Conservation (phyloP, 1,140 invertebrate genomes). For the Apocrypta bakeri region DNA sequence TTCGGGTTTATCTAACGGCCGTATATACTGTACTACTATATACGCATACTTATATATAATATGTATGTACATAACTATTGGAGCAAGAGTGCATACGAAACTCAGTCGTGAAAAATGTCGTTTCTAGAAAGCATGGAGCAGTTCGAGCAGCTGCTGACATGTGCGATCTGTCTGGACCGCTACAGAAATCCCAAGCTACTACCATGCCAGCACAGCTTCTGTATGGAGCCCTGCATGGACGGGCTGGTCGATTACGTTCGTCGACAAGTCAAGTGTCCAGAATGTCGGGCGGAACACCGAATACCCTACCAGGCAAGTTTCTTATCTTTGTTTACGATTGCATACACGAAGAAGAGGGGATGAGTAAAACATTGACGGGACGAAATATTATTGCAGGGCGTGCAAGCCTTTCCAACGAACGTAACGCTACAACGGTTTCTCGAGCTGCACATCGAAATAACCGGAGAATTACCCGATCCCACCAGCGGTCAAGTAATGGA, state of each 20-base stretch:
- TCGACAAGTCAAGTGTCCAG: conserved; percentile 98
- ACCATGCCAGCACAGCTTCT: conserved; percentile 99
- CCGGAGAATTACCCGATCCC: conserved; percentile 91
- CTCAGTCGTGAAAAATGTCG: not conserved
- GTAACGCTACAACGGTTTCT: conserved; percentile 96
- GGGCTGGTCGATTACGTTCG: conserved; percentile 95
- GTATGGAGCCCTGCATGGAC: conserved; percentile 98
- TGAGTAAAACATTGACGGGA: too few relatives aligned
- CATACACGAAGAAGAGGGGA: too few relatives aligned
- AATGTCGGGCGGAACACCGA: conserved; percentile 97
- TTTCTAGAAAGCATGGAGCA: conserved; percentile 86
- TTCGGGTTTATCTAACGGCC: conserved; percentile 21
- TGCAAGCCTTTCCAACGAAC: conserved; percentile 96
- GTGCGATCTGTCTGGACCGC: conserved; percentile 97
- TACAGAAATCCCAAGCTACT: conserved; percentile 97
- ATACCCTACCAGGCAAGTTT: conserved; percentile 88
- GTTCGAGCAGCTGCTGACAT: conserved; percentile 97
- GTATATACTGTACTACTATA: not conserved
- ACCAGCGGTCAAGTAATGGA: conserved; percentile 91
- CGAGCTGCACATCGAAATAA: conserved; percentile 95
- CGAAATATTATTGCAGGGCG: conserved; percentile 81
- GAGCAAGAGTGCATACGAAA: not conserved
- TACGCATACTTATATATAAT: not conserved
- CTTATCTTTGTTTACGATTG: not conserved
- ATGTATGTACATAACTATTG: not conserved